These are phyloP conservation scores for Mesorhabditis sp. DNA, from an alignment of 2,888 invertebrate species.

Conservation along the genomic window DNA sequence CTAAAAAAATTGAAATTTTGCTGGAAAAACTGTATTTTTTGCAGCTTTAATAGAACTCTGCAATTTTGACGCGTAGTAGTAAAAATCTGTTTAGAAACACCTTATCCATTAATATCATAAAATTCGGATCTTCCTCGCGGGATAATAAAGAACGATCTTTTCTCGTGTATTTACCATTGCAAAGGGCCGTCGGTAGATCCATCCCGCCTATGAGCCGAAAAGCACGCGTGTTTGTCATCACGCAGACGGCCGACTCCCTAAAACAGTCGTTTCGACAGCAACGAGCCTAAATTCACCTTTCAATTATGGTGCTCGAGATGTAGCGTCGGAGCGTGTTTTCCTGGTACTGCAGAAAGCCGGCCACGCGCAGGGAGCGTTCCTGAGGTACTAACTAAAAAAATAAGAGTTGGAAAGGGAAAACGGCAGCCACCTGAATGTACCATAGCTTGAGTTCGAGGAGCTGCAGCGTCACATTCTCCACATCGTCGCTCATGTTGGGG, in stretches of 20 bases:
- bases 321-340: background rate
- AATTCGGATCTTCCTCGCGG: too few species aligned
- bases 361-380: background rate
- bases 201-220: background rate
- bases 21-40: too few species aligned
- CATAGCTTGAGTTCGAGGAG: background rate
- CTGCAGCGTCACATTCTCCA: too few species aligned
- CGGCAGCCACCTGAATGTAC: background rate
- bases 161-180: background rate
- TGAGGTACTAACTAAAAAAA: constrained; percentile 1
- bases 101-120: too few species aligned
- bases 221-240: background rate
- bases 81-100: too few species aligned
- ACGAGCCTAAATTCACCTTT: background rate
- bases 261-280: background rate
- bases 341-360: background rate
- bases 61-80: too few species aligned
- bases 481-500: too few species aligned
- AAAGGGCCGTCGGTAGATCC: background rate
- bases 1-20: too few species aligned
- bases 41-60: too few species aligned
- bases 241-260: constrained; percentile 6
- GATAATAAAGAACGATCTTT: too few species aligned
- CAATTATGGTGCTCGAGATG: background rate
- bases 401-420: background rate